These are phyloP conservation scores for Drosophila rufa DNA, from an alignment of 1,140 invertebrate genomes.

Conservation along the genomic window DNA sequence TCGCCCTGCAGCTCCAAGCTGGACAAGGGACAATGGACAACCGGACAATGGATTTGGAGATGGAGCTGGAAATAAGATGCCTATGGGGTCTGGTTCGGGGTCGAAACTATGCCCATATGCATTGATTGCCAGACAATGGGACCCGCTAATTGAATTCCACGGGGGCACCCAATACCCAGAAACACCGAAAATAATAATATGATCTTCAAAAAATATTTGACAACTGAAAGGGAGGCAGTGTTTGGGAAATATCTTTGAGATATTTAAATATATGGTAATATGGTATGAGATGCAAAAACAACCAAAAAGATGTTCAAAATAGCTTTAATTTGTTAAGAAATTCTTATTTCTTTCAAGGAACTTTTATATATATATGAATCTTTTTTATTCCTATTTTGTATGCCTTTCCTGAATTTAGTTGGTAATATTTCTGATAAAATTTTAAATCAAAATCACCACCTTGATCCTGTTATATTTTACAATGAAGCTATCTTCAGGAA, in stretches of 20 bases:
- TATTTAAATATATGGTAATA: too few relatives aligned
- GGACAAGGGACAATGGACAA: conserved; percentile 36
- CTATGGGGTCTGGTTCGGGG: neutral
- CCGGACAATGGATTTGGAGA: neutral
- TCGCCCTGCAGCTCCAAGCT: conserved; percentile 4
- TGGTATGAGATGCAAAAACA: too few relatives aligned
- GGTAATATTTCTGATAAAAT: too few relatives aligned
- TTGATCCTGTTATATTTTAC: neutral
- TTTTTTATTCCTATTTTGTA: too few relatives aligned
- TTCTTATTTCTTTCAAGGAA: too few relatives aligned
- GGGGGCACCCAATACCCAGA: conserved; percentile 12
- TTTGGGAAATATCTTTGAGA: too few relatives aligned
- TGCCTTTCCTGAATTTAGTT: too few relatives aligned
- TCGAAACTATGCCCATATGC: conserved; percentile 14
- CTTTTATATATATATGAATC: too few relatives aligned
- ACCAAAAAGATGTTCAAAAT: too few relatives aligned
- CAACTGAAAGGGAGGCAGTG: too few relatives aligned
- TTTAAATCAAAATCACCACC: neutral
- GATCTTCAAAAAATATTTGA: too few relatives aligned
- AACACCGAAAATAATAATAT: neutral
- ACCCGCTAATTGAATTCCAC: conserved; percentile 63
- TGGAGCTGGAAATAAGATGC: neutral
- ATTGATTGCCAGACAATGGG: conserved; percentile 52
- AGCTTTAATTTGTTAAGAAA: too few relatives aligned
- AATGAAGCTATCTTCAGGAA: neutral